A percentile compares a stretch with the other conserved stretches of the same genome.
Evolutionary conservation across 37 sponge, comb jelly and placozoan genomes (phyloP).

Genomic region (Diacarnus erythraeanus): DNA sequence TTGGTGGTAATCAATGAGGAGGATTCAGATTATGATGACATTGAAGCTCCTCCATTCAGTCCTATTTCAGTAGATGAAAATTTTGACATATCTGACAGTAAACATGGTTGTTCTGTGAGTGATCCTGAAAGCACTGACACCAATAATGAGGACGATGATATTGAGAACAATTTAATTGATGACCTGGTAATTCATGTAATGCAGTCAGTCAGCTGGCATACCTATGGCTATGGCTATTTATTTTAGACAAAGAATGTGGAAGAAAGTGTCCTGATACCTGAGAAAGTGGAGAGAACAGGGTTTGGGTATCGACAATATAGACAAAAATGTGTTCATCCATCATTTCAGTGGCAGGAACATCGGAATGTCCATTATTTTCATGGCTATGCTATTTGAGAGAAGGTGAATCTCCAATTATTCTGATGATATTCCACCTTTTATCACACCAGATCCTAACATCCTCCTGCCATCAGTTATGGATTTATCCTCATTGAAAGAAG

Average conservation of each 20-base stretch:
- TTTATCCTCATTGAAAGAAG: constrained; percentile 7
- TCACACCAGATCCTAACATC: constrained; percentile 1
- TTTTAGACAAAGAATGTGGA: not conserved
- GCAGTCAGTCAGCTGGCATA: too few species aligned
- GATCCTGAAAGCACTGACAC: not conserved
- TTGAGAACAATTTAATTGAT: not conserved
- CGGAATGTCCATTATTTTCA: constrained; percentile 10
- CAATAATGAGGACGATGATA: not conserved
- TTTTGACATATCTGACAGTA: not conserved
- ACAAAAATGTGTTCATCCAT: constrained; percentile 16
- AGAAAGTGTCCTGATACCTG: not conserved
- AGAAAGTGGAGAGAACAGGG: not conserved
- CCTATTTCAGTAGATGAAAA: not conserved
- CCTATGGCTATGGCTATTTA: not conserved
- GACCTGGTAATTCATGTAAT: not conserved
- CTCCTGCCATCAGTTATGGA: not conserved
- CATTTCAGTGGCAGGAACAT: constrained; percentile 1
- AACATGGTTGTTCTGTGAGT: not conserved
- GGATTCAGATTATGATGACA: not conserved
- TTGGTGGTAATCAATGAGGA: not conserved
- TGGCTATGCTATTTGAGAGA: constrained; percentile 13
- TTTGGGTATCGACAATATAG: not conserved
- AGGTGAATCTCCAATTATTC: not conserved
- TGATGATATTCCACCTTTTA: constrained; percentile 1
- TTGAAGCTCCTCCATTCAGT: not conserved